Conservation (phyloP, 1,140 invertebrate genomes). For the Diorhabda sublineata region DNA sequence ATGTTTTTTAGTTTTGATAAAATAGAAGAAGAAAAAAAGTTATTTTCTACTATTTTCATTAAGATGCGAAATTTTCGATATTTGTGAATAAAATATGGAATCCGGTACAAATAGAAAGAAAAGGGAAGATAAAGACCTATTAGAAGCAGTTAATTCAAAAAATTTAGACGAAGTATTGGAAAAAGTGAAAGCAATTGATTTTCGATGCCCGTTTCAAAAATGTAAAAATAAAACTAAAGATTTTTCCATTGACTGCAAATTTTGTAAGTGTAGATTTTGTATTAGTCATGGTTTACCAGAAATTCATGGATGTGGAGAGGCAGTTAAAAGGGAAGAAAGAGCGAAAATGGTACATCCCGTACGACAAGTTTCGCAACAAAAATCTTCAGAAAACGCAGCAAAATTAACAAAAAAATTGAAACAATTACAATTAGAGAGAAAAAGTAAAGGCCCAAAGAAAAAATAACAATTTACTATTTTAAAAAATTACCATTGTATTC, state of each 20-base stretch:
- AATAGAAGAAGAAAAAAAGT: too few relatives aligned
- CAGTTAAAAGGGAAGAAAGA: conserved; percentile 42
- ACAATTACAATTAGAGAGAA: conserved; percentile 44
- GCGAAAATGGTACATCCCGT: conserved; percentile 42
- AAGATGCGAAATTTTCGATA: too few relatives aligned
- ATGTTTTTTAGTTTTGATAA: too few relatives aligned
- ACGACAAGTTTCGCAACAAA: conserved; percentile 39
- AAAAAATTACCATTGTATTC: too few relatives aligned
- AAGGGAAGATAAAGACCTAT: conserved; percentile 39
- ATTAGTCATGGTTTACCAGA: conserved; percentile 44
- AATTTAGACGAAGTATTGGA: conserved; percentile 41
- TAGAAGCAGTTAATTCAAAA: conserved; percentile 37
- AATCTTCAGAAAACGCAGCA: conserved; percentile 41
- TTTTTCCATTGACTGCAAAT: conserved; percentile 45
- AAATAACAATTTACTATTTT: neutral
- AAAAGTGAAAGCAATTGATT: conserved; percentile 43
- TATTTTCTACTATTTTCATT: too few relatives aligned
- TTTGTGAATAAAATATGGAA: too few relatives aligned
- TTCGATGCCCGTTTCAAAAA: conserved; percentile 42
- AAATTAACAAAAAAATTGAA: conserved; percentile 44
- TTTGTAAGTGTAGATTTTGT: conserved; percentile 44
- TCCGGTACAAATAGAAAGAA: conserved; percentile 20
- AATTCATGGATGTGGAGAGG: conserved; percentile 48
- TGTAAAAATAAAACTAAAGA: conserved; percentile 43
- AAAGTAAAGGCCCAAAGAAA: conserved; percentile 32